phyloP scores from a whole-genome alignment of 2,113 vertebrate species.

The Cranoglanis bouderius region DNA sequence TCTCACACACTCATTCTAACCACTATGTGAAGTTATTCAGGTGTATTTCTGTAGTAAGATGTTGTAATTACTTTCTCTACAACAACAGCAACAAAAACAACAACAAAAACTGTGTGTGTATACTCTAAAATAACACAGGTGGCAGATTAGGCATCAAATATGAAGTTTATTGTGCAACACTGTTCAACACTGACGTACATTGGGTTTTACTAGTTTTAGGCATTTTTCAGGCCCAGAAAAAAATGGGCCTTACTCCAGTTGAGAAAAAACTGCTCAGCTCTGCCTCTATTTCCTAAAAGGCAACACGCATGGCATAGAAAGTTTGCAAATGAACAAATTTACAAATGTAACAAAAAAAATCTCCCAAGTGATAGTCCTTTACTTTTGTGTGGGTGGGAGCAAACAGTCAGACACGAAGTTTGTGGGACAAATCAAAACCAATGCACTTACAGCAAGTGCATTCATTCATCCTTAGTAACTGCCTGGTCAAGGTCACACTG shows the following conservation, averaged over 20 bases:
- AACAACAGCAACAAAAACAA: too few species aligned
- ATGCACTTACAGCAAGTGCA: background rate
- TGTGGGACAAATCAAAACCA: background rate
- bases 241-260: background rate
- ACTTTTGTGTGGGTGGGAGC: background rate
- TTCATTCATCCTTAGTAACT: background rate
- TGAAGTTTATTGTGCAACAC: background rate
- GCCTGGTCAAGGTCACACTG: background rate
- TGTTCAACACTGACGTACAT: background rate
- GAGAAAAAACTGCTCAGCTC: background rate
- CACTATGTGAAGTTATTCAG: background rate
- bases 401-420: background rate
- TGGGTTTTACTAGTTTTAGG: background rate
- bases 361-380: background rate
- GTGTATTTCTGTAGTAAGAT: background rate
- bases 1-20: background rate
- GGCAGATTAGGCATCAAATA: background rate
- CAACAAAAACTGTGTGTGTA: background rate
- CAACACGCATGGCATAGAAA: background rate
- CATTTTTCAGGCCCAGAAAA: background rate
- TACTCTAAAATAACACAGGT: background rate
- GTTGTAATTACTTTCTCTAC: background rate
- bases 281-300: background rate
- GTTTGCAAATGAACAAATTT: too few species aligned
- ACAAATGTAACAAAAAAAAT: background rate